phyloP scores from a whole-genome alignment of 2,797 vertebrate species.

The Anguilla obscura region DNA sequence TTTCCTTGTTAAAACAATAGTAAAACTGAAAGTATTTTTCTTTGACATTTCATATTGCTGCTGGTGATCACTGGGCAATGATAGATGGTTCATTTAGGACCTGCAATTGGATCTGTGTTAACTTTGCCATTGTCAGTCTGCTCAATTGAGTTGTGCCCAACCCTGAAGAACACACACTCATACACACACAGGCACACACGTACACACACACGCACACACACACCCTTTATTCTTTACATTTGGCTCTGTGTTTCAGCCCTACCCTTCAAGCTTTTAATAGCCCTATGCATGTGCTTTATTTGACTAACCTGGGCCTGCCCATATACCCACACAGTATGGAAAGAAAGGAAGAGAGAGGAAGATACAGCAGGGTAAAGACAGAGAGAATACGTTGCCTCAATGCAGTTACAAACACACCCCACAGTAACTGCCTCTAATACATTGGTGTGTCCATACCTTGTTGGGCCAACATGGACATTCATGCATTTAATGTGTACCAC shows the following conservation, averaged over 20 bases:
- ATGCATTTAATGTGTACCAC: background rate
- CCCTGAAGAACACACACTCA: background rate
- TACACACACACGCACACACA: background rate
- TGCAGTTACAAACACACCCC: background rate
- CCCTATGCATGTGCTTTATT: background rate
- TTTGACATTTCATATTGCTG: background rate
- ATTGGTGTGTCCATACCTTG: background rate
- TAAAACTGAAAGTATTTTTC: background rate
- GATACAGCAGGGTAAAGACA: background rate
- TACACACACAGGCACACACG: background rate
- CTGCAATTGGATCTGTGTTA: background rate
- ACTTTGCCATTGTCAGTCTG: background rate
- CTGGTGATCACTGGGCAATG: background rate
- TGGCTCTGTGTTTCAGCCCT: background rate
- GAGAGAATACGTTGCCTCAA: background rate
- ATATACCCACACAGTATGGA: background rate
- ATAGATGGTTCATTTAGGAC: background rate
- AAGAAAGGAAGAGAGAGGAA: background rate
- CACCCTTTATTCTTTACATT: slow-evolving; percentile 19
- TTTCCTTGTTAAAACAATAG: background rate
- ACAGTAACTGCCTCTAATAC: background rate
- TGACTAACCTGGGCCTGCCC: background rate
- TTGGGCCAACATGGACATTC: background rate
- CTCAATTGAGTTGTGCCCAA: background rate
- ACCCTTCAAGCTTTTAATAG: background rate